Percentiles rank a stretch among this genome's conserved stretches.
These are phyloP conservation scores for Enteromius radiatus DNA, from an alignment of 2,797 vertebrate genomes.

Conservation along the genomic window DNA sequence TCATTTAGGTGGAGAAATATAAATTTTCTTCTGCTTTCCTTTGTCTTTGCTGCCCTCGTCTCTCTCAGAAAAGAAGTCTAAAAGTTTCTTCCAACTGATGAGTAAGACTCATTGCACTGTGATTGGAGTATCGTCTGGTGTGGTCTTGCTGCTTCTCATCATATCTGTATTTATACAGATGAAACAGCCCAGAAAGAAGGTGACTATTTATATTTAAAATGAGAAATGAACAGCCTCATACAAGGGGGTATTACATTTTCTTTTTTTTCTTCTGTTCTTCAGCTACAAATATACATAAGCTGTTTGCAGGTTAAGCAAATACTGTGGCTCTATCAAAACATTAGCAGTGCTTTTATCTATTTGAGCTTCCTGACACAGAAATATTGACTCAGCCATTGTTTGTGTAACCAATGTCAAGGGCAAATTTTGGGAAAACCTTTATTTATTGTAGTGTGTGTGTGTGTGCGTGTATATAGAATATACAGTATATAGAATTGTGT, in stretches of 20 bases:
- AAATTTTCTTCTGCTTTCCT: background rate
- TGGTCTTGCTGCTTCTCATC: slow-evolving; percentile 90
- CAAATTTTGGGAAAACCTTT: background rate
- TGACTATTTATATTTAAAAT: slow-evolving; percentile 57
- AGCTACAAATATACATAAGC: background rate
- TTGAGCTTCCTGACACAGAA: background rate
- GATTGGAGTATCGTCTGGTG: slow-evolving; percentile 88
- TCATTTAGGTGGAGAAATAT: background rate
- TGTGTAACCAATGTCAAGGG: background rate
- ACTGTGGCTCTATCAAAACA: background rate
- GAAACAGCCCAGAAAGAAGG: slow-evolving; percentile 95
- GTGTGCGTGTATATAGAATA: too few species aligned
- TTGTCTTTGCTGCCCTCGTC: background rate
- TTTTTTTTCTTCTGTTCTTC: background rate
- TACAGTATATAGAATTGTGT: background rate
- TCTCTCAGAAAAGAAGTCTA: slow-evolving; percentile 85
- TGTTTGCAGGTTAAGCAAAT: background rate
- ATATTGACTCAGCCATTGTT: slow-evolving; percentile 16
- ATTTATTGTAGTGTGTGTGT: too few species aligned
- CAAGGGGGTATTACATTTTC: too few species aligned
- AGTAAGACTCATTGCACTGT: slow-evolving; percentile 90
- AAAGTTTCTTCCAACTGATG: slow-evolving; percentile 87
- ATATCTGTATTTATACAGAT: slow-evolving; percentile 93
- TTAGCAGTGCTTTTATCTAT: background rate
- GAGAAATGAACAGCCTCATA: background rate